Percentiles rank a stretch among this genome's conserved stretches.
These are phyloP conservation scores for Acyrthosiphon pisum DNA, from an alignment of 1,140 invertebrate species.

Conservation along the genomic window DNA sequence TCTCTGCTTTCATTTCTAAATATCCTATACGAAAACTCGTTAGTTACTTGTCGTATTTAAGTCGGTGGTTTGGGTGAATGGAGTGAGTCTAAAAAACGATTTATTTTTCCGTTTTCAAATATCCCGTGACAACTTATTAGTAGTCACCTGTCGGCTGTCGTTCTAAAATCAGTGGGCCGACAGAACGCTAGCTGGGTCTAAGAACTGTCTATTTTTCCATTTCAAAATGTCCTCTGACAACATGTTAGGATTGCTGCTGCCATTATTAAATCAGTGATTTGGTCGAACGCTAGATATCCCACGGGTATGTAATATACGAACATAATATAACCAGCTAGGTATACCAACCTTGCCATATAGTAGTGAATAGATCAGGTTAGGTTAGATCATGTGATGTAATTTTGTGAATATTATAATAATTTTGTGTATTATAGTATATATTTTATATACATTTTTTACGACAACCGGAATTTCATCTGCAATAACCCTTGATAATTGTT, in stretches of 20 bases:
- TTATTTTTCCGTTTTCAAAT: background rate
- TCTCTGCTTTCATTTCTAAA: background rate
- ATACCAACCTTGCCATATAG: background rate
- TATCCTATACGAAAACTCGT: background rate
- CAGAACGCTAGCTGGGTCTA: background rate
- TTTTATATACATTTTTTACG: background rate
- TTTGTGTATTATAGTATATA: background rate
- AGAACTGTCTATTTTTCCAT: background rate
- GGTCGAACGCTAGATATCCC: background rate
- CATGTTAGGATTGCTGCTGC: background rate
- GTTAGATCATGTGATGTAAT: background rate
- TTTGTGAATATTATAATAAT: background rate
- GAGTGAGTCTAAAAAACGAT: background rate
- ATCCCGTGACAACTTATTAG: background rate
- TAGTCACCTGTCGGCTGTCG: background rate
- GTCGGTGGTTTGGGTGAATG: background rate
- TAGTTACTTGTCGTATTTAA: background rate
- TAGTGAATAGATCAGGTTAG: background rate
- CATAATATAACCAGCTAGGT: background rate
- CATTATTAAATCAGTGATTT: background rate
- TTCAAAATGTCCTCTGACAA: background rate
- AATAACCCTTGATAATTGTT: conserved; percentile 18
- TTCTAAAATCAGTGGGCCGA: background rate
- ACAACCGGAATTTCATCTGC: background rate
- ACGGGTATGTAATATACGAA: background rate